Base-by-base conservation (phyloP, 2,113 vertebrate genomes). In the Sclerurus mexicanus region DNA sequence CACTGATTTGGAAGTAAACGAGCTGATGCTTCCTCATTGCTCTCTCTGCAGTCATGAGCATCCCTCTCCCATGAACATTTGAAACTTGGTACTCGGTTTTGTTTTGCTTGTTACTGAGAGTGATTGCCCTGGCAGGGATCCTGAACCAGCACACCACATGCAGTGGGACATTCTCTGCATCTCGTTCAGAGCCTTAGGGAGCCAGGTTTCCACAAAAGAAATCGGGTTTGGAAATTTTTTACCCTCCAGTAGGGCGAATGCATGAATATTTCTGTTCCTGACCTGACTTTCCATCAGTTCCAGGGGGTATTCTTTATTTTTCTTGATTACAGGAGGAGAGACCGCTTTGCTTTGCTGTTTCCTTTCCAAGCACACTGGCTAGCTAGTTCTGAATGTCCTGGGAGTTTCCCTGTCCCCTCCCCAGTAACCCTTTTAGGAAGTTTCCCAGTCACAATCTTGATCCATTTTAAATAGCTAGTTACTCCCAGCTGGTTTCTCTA, bases 201-300 rank as follows among this genome's bases (percentile, higher is more conserved):
- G 90, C 77, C 90, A 92, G 93, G 77, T 95, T 90, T 93, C 91
- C 75, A 96, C 79, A 91, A 92, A 96, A 97, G 93, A 96, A 95
- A 81, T 83, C 52, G 80, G 50, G 49, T 84, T 90, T 96, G 88
- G 87, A 96, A 93, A 95, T 89, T 94, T 85, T 59, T 93, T 83
- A 77, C 83, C 50, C 63, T 93, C 91, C 89, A 95, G 59, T 87
- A 97, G 82, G 87, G 59, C 0, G 0, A 96, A 77, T 64, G 69
- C 56, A 85, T 88, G 80, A 94, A 94, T 93, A 85, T 96, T 93
- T 95, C 96, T 93, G 44, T 63, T 95, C 56, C 83, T 95, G 92
- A 94, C 67, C 74, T 95, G 94, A 95, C 95, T 97, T 95, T 95
- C 66, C 86, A 76, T 62, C 40, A 60, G 30, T 92, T 94, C 78